Evolutionary conservation across 2,888 invertebrate species (phyloP).

Genomic region (Chirona hameri): DNA sequence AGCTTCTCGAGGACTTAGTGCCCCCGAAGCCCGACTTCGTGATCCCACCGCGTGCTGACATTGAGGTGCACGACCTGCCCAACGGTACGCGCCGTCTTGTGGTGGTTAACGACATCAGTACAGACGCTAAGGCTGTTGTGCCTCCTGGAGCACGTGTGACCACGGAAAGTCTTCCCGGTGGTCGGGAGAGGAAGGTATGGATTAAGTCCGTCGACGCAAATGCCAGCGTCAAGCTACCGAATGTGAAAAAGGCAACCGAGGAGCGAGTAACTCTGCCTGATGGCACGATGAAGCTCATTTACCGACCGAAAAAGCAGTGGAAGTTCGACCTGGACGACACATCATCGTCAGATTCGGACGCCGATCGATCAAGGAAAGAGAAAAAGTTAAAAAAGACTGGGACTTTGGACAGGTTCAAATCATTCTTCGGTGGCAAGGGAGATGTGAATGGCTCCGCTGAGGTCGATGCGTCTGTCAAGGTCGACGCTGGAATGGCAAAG

Average conservation of each 20-base stretch:
- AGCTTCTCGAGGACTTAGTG: not conserved
- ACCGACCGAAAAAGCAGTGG: constrained; percentile 1
- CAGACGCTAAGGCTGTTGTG: not conserved
- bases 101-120: constrained; percentile 1
- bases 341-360: not conserved
- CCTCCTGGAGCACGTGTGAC: not conserved
- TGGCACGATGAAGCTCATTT: constrained; percentile 1
- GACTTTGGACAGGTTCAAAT: constrained; percentile 7
- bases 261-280: not conserved
- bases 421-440: not conserved
- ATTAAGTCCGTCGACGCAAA: constrained; percentile 12
- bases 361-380: not conserved
- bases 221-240: not conserved
- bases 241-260: constrained; percentile 5
- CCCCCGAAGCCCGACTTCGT: not conserved
- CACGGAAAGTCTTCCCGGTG: not conserved
- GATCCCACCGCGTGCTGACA: not conserved
- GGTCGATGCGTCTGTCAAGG: not conserved
- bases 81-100: constrained; percentile 4
- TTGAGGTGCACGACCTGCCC: constrained; percentile 7
- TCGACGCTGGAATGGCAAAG: not conserved
- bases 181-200: not conserved
- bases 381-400: not conserved
- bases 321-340: not conserved
- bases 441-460: not conserved